Base-by-base conservation (phyloP, 2,888 invertebrate species). In the Diarsia mendica region DNA sequence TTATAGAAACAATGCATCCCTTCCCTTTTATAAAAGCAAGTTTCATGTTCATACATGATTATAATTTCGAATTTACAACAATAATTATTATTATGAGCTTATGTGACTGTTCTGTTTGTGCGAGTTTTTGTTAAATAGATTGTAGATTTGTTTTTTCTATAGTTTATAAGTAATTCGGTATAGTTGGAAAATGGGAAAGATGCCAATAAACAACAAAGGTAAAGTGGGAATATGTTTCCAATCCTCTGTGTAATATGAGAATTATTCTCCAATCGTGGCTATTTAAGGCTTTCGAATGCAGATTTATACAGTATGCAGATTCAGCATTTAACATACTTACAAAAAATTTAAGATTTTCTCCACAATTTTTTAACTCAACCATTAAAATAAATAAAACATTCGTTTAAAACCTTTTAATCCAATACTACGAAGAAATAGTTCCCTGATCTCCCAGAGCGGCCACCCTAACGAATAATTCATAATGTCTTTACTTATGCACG, bases 401-500 rank as follows among this genome's bases (percentile, higher is more conserved):
- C 9, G 1, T 61, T 18, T 49, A 33, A 20, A 28, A 28, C 49
- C 55, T 44, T 49, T 33, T 23, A 74, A 58, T 74, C 46, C 78
- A 39, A 73, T 55, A n/a, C 18, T 53, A 53, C 39, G 6, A 64
- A 53, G 55, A 77, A 72, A 72, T 68, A 61, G 68, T 68, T 61
- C 49, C 13, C 46, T 18, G 70, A 64, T 75, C 48, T 49, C 44
- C 51, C 3, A 13, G 58, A n/a, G 20, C 11, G 18, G n/a, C 48
- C 53, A 78, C 13, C 60, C 49, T 23, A n/a, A 71, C 64, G 82
- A 81, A 78, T 81, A 70, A 82, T 74, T 74, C 58, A 74, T 74
- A 55, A 65, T 64, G n/a, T 11, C 61, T 58, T 81, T 78, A 81
- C 78, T 78, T 78, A 81, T 51, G 74, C 81, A 74, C 74, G 70